A percentile compares a stretch with the other conserved stretches of the same genome.
phyloP scores from a whole-genome alignment of 2,797 vertebrate species.

The Silurus lanzhouensis region DNA sequence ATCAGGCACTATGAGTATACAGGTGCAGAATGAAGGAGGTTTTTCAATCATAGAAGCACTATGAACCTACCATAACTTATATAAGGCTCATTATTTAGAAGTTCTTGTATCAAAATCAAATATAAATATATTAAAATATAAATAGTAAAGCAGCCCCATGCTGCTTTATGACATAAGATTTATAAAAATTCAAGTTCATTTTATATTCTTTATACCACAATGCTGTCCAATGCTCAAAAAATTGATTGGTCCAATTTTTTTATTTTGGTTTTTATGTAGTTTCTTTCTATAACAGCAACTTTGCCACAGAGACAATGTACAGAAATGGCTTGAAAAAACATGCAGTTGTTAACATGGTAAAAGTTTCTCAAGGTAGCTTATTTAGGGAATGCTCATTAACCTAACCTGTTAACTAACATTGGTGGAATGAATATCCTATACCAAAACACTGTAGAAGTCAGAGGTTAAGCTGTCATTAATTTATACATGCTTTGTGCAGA shows the following conservation, averaged over 20 bases:
- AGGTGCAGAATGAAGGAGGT: conserved; percentile 38
- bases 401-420: background rate
- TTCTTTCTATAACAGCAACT: background rate
- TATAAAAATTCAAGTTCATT: no score
- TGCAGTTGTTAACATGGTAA: background rate
- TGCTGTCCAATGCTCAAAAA: background rate
- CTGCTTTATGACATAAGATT: background rate
- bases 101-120: background rate
- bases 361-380: background rate
- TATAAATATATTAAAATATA: background rate
- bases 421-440: background rate
- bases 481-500: no score
- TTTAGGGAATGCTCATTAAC: background rate
- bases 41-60: conserved; percentile 12
- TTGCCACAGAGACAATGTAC: background rate
- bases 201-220: background rate
- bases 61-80: no score
- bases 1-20: conserved; percentile 23
- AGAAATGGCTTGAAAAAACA: background rate
- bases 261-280: background rate
- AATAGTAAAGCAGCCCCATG: background rate
- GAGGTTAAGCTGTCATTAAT: background rate
- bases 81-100: background rate
- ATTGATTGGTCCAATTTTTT: background rate
- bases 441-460: background rate